phyloP scores from a whole-genome alignment of 2,797 vertebrate species.

The Limosa lapponica region DNA sequence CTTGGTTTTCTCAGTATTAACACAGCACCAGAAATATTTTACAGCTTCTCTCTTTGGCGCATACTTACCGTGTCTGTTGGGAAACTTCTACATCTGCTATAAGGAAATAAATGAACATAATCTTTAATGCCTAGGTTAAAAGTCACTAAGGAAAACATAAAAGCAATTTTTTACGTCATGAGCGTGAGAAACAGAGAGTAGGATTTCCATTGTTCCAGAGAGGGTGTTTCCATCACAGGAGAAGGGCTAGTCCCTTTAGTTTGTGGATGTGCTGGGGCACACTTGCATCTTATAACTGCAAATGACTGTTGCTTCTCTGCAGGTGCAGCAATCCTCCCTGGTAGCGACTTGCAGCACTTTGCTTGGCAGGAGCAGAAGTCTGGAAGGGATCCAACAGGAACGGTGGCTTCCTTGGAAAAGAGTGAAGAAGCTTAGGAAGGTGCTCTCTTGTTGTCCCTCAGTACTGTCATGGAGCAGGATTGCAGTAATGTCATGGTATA shows the following conservation, averaged over 20 bases:
- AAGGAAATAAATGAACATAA: neutral
- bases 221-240: neutral
- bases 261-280: neutral
- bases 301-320: neutral
- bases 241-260: neutral
- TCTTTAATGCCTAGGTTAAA: neutral
- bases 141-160: neutral
- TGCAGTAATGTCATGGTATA: rapidly evolving
- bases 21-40: neutral
- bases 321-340: neutral
- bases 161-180: neutral
- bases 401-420: neutral
- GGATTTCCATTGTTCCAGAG: neutral
- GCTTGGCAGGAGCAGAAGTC: neutral
- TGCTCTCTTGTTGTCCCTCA: neutral
- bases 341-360: neutral
- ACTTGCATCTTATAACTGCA: neutral
- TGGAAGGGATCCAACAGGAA: neutral
- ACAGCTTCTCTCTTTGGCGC: neutral
- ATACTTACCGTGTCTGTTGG: neutral
- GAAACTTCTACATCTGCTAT: neutral
- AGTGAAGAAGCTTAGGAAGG: neutral
- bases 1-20: neutral
- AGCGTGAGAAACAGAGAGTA: neutral
- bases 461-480: neutral